Conservation (phyloP, 1,140 invertebrate genomes). For the Orchesella cincta region DNA sequence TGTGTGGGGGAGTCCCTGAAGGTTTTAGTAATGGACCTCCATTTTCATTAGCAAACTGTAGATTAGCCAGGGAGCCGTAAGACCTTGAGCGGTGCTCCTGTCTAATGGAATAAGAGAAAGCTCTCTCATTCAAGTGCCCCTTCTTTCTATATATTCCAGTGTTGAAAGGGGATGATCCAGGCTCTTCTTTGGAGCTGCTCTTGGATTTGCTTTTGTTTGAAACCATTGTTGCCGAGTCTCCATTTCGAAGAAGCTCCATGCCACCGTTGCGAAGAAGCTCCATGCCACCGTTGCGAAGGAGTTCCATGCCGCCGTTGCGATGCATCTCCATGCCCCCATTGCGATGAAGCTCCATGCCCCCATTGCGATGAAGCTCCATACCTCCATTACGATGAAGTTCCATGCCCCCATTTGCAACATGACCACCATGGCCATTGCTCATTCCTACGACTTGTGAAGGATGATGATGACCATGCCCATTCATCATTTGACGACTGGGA, state of each 20-base stretch:
- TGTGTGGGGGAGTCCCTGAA: conserved; percentile 52
- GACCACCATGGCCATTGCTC: conserved; percentile 4
- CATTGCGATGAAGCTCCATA: conserved; percentile 39
- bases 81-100: conserved; percentile 88
- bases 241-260: background rate
- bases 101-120: conserved; percentile 89
- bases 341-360: conserved; percentile 41
- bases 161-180: conserved; percentile 68
- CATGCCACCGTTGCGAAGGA: conserved; percentile 46
- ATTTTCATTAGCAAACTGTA: conserved; percentile 69
- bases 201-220: conserved; percentile 52
- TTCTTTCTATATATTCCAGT: conserved; percentile 86
- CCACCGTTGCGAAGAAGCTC: conserved; percentile 10
- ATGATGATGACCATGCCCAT: background rate
- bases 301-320: conserved; percentile 39
- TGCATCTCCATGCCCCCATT: conserved; percentile 39
- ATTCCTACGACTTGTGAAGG: background rate
- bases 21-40: conserved; percentile 40
- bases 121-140: conserved; percentile 87
- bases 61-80: conserved; percentile 82
- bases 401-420: conserved; percentile 43
- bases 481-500: conserved; percentile 10
- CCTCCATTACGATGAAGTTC: conserved; percentile 35
- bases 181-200: conserved; percentile 47
- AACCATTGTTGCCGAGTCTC: conserved; percentile 47